A percentile compares a stretch with the other conserved stretches of the same genome.
Conservation (phyloP, 1,140 invertebrate genomes). For the Streblospio benedicti region DNA sequence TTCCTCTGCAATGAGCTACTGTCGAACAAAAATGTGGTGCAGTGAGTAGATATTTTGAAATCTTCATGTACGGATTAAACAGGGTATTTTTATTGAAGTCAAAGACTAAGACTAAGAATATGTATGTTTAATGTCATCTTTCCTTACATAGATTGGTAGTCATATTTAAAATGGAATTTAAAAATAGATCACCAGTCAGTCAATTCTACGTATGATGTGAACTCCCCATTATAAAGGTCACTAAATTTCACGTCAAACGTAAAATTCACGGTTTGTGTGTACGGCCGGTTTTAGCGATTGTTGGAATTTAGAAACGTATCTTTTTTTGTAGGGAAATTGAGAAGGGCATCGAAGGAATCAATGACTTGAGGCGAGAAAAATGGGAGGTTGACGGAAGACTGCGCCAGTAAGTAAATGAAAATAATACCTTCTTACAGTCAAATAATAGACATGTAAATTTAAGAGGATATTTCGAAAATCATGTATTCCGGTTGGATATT, state of each 20-base stretch:
- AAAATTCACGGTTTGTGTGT: too few relatives aligned
- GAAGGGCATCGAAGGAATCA: slow-evolving; percentile 49
- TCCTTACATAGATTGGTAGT: too few relatives aligned
- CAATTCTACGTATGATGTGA: too few relatives aligned
- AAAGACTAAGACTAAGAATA: too few relatives aligned
- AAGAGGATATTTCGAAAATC: too few relatives aligned
- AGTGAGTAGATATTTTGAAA: slow-evolving; percentile 25
- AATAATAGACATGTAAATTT: not conserved
- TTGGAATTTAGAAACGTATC: too few relatives aligned
- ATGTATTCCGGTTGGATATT: not conserved
- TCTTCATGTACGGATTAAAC: not conserved
- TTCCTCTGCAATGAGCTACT: slow-evolving; percentile 88
- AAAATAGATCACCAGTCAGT: too few relatives aligned
- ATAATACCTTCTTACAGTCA: not conserved
- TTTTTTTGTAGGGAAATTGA: slow-evolving; percentile 47
- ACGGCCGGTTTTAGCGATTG: too few relatives aligned
- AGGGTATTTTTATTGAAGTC: not conserved
- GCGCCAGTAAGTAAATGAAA: slow-evolving; percentile 60
- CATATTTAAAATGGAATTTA: too few relatives aligned
- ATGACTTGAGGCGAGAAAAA: slow-evolving; percentile 48
- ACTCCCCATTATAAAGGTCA: too few relatives aligned
- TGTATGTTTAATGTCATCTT: too few relatives aligned
- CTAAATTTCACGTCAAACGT: too few relatives aligned
- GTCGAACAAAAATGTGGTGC: slow-evolving; percentile 77
- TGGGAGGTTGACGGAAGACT: slow-evolving; percentile 71